Percentiles rank a stretch among this genome's conserved stretches.
Evolutionary conservation across 2,113 vertebrate genomes (phyloP).

Genomic region (Calyptomena viridis): DNA sequence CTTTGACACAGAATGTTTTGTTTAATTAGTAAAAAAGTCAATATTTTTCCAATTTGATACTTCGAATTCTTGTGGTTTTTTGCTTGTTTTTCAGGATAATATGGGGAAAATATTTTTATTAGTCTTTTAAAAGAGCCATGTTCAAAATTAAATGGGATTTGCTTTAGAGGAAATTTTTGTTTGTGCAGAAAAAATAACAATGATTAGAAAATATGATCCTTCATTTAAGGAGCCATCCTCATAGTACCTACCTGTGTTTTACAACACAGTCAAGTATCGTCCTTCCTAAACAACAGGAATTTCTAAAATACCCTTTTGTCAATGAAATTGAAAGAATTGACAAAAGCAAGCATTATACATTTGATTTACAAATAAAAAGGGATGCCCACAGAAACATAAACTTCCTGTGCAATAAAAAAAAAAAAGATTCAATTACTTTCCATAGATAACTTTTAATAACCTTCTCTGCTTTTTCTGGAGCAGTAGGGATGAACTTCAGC

Average conservation of each 20-base stretch:
- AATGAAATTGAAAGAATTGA: neutral
- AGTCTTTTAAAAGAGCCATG: fast-evolving
- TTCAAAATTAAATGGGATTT: neutral
- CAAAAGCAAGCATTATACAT: neutral
- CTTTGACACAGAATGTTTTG: neutral
- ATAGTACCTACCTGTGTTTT: neutral
- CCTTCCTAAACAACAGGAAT: neutral
- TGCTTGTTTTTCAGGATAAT: neutral
- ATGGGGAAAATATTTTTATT: neutral
- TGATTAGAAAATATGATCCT: neutral
- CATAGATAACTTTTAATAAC: neutral
- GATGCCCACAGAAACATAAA: neutral
- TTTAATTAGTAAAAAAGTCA: neutral
- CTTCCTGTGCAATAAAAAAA: neutral
- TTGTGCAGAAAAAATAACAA: neutral
- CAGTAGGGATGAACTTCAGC: neutral
- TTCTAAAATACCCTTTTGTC: neutral
- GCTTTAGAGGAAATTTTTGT: neutral
- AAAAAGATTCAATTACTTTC: neutral
- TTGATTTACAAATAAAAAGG: neutral
- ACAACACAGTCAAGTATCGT: neutral
- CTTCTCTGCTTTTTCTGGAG: neutral
- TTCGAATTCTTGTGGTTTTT: neutral
- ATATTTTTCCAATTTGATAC: neutral
- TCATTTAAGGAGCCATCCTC: neutral